phyloP scores from a whole-genome alignment of 2,797 vertebrate species.

The Paedocypris micromegethes region DNA sequence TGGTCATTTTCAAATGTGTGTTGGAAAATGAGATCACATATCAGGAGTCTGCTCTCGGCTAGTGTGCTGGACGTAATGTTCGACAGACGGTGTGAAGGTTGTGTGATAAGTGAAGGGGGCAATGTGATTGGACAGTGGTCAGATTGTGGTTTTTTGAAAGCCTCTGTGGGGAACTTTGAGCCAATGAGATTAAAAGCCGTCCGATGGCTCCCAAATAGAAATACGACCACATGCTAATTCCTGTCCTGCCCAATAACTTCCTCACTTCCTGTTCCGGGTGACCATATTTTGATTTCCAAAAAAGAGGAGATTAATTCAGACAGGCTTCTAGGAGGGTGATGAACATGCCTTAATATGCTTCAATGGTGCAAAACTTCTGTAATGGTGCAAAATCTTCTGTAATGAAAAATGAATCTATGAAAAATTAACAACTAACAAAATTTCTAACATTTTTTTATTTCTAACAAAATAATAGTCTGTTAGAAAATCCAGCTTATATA shows the following conservation, averaged over 20 bases:
- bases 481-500: no score
- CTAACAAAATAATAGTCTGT: no score
- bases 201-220: conserved; percentile 57
- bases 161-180: conserved; percentile 48
- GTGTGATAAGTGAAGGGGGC: conserved; percentile 10
- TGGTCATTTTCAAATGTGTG: conserved; percentile 11
- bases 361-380: no score
- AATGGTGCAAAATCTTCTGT: no score
- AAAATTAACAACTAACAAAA: no score
- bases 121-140: background rate
- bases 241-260: conserved; percentile 50
- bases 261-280: conserved; percentile 65
- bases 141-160: conserved; percentile 8
- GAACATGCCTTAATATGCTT: no score
- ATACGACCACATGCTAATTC: conserved; percentile 62
- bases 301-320: no score
- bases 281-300: no score
- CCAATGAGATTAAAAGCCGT: conserved; percentile 68
- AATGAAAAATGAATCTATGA: no score
- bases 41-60: background rate
- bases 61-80: conserved; percentile 11
- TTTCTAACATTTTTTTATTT: no score
- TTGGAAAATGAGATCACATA: conserved; percentile 30
- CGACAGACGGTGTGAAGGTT: conserved; percentile 17
- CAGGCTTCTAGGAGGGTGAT: no score